Base-by-base conservation (phyloP, 2,113 vertebrate genomes). In the Lagopus leucura region DNA sequence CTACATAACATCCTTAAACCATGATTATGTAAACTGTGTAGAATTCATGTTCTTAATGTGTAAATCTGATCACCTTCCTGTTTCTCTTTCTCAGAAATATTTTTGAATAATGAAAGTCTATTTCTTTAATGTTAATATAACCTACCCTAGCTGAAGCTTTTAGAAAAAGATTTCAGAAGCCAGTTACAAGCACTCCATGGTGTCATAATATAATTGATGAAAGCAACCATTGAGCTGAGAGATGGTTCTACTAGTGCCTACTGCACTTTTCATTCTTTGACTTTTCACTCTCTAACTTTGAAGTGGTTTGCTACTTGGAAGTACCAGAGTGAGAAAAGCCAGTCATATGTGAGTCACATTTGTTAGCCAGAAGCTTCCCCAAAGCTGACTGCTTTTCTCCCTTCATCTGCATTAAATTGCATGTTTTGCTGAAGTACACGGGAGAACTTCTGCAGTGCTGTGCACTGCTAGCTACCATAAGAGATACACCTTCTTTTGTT, bases 11-110 rank as follows among this genome's bases (percentile, higher is more conserved):
- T 45, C 43, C 75, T 80, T 30, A 52, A 73, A 13, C 3, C 7
- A 54, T 1, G 1, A 43, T 48, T 42, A 60, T 76, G 5, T 48
- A 55, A 82, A 79, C 8, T n/a, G 4, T 45, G 13, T 15, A 52
- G 21, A 32, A 54, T 58, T 77, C 65, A 14, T 65, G 8, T 52
- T 91, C 54, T 13, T 88, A n/a, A 27, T 36, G 9, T 4, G 0
- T 66, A 73, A 25, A 65, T 10, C 21, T 65, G 11, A 13, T 65
- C 11, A 36, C 66, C 38, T 63, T n/a, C 22, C n/a, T 3, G 32
- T 66, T 3, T 63, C 2, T 32, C 5, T 32, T 48, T 57, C 28
- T 54, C 10, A 22, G 12, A 77, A 83, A 70, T 0, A 0, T 54
- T 22, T 67, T 36, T 71, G 3, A 74, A 5, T n/a, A 84, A 50